A percentile compares a stretch with the other conserved stretches of the same genome.
Conservation (phyloP, 2,113 vertebrate species). For the Prunella himalayana region DNA sequence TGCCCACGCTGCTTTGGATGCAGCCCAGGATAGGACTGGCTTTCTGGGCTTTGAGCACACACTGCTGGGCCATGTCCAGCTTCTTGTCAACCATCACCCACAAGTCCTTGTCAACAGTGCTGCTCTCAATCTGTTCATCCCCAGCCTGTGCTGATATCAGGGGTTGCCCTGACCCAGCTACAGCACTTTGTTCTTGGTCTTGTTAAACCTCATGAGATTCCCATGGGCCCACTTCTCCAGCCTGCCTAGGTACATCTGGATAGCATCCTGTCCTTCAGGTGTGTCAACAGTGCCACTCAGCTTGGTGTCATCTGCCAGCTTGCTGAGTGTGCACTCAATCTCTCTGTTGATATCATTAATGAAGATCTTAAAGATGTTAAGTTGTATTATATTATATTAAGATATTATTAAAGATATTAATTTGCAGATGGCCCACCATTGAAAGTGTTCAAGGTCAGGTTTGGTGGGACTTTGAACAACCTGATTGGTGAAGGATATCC, state of each 20-base stretch:
- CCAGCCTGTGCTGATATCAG: neutral
- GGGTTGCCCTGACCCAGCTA: neutral
- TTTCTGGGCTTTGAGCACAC: neutral
- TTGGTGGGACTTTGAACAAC: neutral
- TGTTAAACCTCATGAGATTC: neutral
- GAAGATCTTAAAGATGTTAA: neutral
- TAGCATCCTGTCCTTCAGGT: neutral
- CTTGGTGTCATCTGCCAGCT: neutral
- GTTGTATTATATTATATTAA: neutral
- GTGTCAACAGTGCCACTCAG: neutral
- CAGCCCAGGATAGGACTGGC: neutral
- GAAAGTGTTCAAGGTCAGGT: neutral
- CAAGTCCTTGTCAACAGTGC: neutral
- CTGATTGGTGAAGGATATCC: neutral
- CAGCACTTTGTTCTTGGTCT: neutral
- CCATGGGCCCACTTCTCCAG: neutral
- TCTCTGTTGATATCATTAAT: fast-evolving
- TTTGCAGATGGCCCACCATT: neutral
- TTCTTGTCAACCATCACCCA: neutral
- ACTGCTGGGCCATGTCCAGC: neutral
- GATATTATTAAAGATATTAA: neutral
- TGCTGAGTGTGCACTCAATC: neutral
- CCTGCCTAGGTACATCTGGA: neutral
- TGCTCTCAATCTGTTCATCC: neutral
- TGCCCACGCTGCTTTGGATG: neutral